Conservation (phyloP, 2,113 vertebrate species). For the Ictalurus punctatus region DNA sequence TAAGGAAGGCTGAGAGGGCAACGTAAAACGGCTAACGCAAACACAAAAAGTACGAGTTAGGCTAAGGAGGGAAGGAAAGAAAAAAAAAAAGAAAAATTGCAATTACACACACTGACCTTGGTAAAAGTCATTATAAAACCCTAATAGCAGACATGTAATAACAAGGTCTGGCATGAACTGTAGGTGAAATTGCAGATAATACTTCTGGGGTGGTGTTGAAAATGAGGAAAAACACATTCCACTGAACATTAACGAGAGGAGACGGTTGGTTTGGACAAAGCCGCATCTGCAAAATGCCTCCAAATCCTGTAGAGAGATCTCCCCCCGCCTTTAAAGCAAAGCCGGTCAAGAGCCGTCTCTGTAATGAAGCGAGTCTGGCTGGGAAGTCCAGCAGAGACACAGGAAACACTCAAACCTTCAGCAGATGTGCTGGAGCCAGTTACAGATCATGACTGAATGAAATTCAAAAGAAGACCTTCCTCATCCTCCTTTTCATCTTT, state of each 20-base stretch:
- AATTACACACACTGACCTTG: constrained; percentile 7
- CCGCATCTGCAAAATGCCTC: constrained; percentile 1
- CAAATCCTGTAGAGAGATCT: not conserved
- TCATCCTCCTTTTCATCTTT: not conserved
- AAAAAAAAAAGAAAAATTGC: constrained; percentile 28
- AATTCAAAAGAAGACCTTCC: constrained; percentile 21
- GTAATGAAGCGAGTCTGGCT: constrained; percentile 7
- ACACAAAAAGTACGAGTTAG: not conserved
- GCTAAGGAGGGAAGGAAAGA: not conserved
- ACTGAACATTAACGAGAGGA: not conserved
- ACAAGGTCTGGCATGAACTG: constrained; percentile 30
- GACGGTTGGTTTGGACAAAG: not conserved
- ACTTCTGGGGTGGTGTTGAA: not conserved
- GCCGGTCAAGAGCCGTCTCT: not conserved
- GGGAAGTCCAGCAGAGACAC: constrained; percentile 1
- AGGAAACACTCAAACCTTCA: constrained; percentile 44
- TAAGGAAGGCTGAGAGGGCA: constrained; percentile 41
- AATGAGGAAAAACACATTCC: not conserved
- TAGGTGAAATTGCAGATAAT: constrained; percentile 27
- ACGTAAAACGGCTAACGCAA: not conserved
- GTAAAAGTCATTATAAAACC: constrained; percentile 44
- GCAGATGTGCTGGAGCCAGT: constrained; percentile 45
- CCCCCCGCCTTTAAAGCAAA: not conserved
- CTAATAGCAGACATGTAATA: constrained; percentile 37
- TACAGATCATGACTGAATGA: constrained; percentile 33